A percentile compares a stretch with the other conserved stretches of the same genome.
Evolutionary conservation across 2,888 invertebrate species (phyloP).

Genomic region (Teleiodes luculella): DNA sequence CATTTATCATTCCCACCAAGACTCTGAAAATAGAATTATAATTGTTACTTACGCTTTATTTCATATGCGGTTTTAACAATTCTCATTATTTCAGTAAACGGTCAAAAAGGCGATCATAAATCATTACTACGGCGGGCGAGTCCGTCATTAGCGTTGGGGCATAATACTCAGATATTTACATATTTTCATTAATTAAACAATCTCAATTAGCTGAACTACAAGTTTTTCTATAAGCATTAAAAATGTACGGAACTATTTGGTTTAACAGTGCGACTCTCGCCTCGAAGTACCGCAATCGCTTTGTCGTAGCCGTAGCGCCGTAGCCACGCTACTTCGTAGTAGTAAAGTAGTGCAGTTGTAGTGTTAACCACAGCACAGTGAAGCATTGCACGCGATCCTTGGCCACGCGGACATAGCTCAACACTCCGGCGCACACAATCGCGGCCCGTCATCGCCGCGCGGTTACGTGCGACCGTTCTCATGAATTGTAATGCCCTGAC

Average conservation of each 20-base stretch:
- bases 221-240: slow-evolving; percentile 3
- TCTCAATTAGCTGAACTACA: slow-evolving; percentile 1
- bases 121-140: slow-evolving; percentile 41
- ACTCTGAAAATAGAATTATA: slow-evolving; percentile 28
- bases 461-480: slow-evolving; percentile 46
- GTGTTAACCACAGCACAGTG: background rate
- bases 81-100: slow-evolving; percentile 62
- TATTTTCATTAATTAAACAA: slow-evolving; percentile 55
- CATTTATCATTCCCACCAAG: slow-evolving; percentile 16
- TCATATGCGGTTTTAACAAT: slow-evolving; percentile 42
- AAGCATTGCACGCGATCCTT: slow-evolving; percentile 3
- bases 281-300: background rate
- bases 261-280: background rate
- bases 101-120: slow-evolving; percentile 58
- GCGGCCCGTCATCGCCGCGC: slow-evolving; percentile 37
- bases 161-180: slow-evolving; percentile 53
- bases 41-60: slow-evolving; percentile 31
- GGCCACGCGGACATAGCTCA: slow-evolving; percentile 23
- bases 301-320: background rate
- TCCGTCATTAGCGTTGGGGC: slow-evolving; percentile 47
- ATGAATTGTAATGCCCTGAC: slow-evolving; percentile 47
- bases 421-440: slow-evolving; percentile 34
- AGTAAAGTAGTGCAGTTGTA: background rate
- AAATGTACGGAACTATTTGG: slow-evolving; percentile 2
- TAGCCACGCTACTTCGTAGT: background rate